These are phyloP conservation scores for Gryllus bimaculatus DNA, from an alignment of 1,140 invertebrate genomes.

Conservation along the genomic window DNA sequence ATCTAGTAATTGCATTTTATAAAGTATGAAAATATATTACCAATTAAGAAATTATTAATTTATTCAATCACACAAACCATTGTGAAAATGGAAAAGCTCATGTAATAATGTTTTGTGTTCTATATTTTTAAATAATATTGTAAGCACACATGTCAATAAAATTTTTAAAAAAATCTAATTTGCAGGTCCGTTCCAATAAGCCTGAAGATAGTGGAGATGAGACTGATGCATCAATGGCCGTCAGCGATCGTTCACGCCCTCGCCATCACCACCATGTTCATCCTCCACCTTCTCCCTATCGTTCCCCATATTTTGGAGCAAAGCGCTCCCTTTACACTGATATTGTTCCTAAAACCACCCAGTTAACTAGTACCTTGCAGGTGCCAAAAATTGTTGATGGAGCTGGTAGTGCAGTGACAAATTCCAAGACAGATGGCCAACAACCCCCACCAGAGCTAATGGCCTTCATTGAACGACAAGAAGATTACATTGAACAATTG, in stretches of 20 bases:
- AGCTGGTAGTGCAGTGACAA: background rate
- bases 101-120: too few species aligned
- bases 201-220: slow-evolving; percentile 40
- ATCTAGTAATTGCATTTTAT: too few species aligned
- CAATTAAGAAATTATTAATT: too few species aligned
- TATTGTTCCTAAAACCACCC: slow-evolving; percentile 23
- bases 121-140: too few species aligned
- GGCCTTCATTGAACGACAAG: slow-evolving; percentile 68
- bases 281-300: slow-evolving; percentile 3
- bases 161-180: background rate
- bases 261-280: background rate
- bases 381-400: slow-evolving; percentile 20
- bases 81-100: too few species aligned
- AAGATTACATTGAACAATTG: slow-evolving; percentile 73
- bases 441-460: slow-evolving; percentile 44
- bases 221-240: slow-evolving; percentile 30
- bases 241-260: slow-evolving; percentile 19
- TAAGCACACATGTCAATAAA: too few species aligned
- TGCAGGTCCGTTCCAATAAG: background rate
- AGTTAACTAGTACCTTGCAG: slow-evolving; percentile 17
- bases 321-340: slow-evolving; percentile 19
- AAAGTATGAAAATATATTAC: too few species aligned
- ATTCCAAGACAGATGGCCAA: slow-evolving; percentile 15
- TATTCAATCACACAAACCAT: too few species aligned
- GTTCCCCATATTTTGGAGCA: slow-evolving; percentile 7